Percentiles rank a stretch among this genome's conserved stretches.
Evolutionary conservation across 2,797 vertebrate species (phyloP).

Genomic region (Coregonus suidteri): DNA sequence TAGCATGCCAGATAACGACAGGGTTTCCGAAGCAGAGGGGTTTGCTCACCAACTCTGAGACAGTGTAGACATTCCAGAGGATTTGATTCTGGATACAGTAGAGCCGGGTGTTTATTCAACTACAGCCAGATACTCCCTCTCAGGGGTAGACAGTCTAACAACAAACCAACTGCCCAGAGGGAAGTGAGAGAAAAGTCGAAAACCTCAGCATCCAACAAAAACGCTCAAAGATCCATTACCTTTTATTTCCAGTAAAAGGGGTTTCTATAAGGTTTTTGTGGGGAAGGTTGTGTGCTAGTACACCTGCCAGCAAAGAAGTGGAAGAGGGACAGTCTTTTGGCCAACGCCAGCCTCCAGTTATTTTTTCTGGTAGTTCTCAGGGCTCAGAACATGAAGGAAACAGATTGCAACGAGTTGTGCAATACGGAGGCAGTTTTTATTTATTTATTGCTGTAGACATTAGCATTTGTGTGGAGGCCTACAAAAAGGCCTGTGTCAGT

Average conservation of each 20-base stretch:
- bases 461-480: background rate
- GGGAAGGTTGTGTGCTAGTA: background rate
- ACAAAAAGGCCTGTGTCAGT: slow-evolving; percentile 55
- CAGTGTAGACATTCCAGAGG: slow-evolving; percentile 55
- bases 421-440: background rate
- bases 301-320: background rate
- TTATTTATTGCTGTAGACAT: background rate
- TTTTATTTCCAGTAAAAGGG: background rate
- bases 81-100: slow-evolving; percentile 58
- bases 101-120: slow-evolving; percentile 53
- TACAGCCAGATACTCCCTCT: background rate
- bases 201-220: background rate
- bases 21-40: slow-evolving; percentile 53
- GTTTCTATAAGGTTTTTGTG: background rate
- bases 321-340: background rate
- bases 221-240: background rate
- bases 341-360: background rate
- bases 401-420: background rate
- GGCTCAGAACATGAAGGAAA: background rate
- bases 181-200: too few relatives aligned
- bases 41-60: slow-evolving; percentile 45
- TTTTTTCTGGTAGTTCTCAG: background rate
- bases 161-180: background rate
- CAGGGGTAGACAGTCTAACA: background rate
- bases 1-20: slow-evolving; percentile 50